Evolutionary conservation across 2,797 vertebrate species (phyloP).

Genomic region (Austrolebias charrua): DNA sequence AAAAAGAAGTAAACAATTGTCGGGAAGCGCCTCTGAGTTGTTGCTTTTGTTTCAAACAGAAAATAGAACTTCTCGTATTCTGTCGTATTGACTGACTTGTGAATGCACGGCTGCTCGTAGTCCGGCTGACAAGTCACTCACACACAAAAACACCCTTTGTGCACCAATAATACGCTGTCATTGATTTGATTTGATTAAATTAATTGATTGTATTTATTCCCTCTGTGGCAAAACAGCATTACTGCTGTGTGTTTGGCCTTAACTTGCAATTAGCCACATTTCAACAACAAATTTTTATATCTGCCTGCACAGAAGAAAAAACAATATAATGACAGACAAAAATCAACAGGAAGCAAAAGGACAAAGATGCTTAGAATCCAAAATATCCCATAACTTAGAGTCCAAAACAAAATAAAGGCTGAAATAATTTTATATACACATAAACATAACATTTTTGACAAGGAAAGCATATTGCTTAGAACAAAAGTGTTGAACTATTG

Average conservation of each 20-base stretch:
- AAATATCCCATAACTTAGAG: no score
- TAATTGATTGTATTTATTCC: conserved; percentile 22
- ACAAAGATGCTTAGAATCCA: no score
- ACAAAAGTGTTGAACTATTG: not conserved
- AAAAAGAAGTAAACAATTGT: conserved; percentile 36
- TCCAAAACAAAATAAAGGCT: not conserved
- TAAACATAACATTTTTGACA: not conserved
- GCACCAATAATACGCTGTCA: conserved; percentile 5
- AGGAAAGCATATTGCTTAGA: not conserved
- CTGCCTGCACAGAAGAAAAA: no score
- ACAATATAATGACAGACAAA: no score
- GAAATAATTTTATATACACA: not conserved
- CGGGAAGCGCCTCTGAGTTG: conserved; percentile 21
- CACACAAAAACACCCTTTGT: conserved; percentile 37
- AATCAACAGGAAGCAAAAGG: no score
- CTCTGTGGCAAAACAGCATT: conserved; percentile 4
- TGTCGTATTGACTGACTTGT: conserved; percentile 52
- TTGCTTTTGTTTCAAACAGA: conserved; percentile 27
- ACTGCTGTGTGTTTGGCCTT: conserved; percentile 1
- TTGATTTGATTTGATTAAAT: conserved; percentile 26
- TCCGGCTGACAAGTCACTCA: conserved; percentile 46
- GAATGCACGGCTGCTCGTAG: conserved; percentile 55
- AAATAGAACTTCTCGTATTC: conserved; percentile 44
- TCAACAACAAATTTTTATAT: conserved; percentile 1
- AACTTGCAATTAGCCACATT: conserved; percentile 8